A percentile compares a stretch with the other conserved stretches of the same genome.
phyloP scores from a whole-genome alignment of 2,113 vertebrate species.

The Oreochromis tanganicae region DNA sequence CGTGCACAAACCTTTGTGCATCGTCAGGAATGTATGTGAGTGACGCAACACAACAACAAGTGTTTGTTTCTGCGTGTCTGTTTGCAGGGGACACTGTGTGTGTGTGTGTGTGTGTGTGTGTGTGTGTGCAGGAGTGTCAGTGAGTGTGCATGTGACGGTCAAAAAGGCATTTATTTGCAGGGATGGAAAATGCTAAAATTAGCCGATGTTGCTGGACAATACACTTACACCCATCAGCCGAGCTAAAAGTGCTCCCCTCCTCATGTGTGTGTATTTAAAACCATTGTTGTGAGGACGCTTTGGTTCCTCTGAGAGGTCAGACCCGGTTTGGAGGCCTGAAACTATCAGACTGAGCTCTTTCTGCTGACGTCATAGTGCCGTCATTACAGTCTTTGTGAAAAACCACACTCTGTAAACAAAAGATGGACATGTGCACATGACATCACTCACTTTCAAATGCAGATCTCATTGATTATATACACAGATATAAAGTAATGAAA shows the following conservation, averaged over 20 bases:
- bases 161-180: slow-evolving; percentile 65
- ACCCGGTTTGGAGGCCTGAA: fast-evolving
- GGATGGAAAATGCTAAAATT: slow-evolving; percentile 71
- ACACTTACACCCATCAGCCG: slow-evolving; percentile 5
- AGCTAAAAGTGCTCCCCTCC: background rate
- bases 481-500: background rate
- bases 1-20: background rate
- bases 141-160: slow-evolving; percentile 3
- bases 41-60: background rate
- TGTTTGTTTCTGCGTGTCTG: background rate
- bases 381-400: background rate
- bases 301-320: background rate
- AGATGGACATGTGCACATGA: background rate
- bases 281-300: background rate
- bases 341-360: background rate
- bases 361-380: background rate
- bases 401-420: background rate
- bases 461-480: background rate
- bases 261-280: background rate
- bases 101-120: background rate
- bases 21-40: slow-evolving; percentile 11
- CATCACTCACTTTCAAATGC: background rate
- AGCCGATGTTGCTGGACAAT: slow-evolving; percentile 71
- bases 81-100: background rate
- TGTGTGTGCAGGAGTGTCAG: background rate